Evolutionary conservation across 2,888 invertebrate species (phyloP).

Genomic region (Rotaria socialis): DNA sequence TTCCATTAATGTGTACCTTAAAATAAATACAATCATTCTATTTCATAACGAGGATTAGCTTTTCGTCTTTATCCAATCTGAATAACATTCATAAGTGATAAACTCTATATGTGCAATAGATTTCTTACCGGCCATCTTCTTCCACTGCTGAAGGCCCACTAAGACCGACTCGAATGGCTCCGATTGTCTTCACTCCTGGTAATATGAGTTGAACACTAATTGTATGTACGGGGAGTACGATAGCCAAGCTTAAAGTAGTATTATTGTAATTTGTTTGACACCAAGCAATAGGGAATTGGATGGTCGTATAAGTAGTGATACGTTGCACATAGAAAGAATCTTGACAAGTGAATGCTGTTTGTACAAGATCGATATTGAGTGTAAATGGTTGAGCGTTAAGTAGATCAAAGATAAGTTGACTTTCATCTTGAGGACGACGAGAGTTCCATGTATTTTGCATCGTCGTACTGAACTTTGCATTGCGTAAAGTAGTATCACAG

Average conservation of each 20-base stretch:
- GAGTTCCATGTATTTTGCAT: not conserved
- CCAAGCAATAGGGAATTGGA: not conserved
- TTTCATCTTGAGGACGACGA: too few species aligned
- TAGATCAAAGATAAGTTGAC: not conserved
- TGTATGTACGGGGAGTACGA: not conserved
- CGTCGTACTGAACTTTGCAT: slow-evolving; percentile 5
- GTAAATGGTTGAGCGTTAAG: not conserved
- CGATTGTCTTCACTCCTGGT: not conserved
- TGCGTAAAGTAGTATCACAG: not conserved
- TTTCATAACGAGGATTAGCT: too few species aligned
- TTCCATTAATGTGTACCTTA: not conserved
- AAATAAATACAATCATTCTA: not conserved
- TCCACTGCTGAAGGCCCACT: not conserved
- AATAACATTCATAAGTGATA: too few species aligned
- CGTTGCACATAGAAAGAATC: not conserved
- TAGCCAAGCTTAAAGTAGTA: not conserved
- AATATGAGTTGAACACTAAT: not conserved
- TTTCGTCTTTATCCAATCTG: too few species aligned
- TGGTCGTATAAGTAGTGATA: not conserved
- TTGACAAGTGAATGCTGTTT: not conserved
- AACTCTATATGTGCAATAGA: too few species aligned
- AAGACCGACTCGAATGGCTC: not conserved
- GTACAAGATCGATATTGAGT: not conserved
- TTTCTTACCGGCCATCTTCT: not conserved
- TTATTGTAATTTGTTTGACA: not conserved